Base-by-base conservation (phyloP, 2,888 invertebrate species). In the Cabera pusaria region DNA sequence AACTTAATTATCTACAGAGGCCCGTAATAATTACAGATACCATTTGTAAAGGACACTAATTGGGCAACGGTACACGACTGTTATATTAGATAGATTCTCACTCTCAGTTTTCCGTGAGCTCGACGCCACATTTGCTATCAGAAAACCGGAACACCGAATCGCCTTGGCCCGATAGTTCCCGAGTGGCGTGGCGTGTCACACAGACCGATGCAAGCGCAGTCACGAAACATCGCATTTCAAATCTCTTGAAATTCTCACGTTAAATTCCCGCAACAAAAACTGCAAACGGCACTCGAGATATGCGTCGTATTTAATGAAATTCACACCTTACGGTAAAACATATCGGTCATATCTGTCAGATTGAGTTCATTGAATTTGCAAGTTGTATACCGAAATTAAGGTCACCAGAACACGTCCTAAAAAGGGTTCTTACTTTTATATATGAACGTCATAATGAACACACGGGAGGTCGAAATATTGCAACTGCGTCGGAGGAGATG, bases 131-230 rank as follows among this genome's bases (percentile, higher is more conserved):
- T 61, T 66, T 42, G 35, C 33, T 46, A 69, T 72, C 72, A 67
- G 68, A 68, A 77, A 85, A 84, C 72, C 71, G 68, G 79, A 67
- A 73, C 77, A 60, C 59, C 47, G 56, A 66, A 65, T 72, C 60
- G 70, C 84, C 85, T 87, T 84, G 85, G 84, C 69, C 85, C 59
- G 69, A 75, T 78, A 82, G 72, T 66, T 64, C 57, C 51, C 52
- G 57, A 64, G 61, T 78, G 66, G 73, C 73, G 75, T 86, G 71
- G 83, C 87, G 82, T 86, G 86, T 82, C 79, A 70, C 79, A 70
- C 70, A 61, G 59, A 51, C 52, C 64, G 71, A 53, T 44, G 28
- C 34, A 65, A 60, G 73, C 69, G 60, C 69, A 69, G 77, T 85
- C 85, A 85, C 84, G 85, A 83, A 77, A 64, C 58, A 60, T 59